Evolutionary conservation across 2,888 invertebrate species (phyloP), one percentile per base, ranked within the genome.

Genomic region (Galerucella pusilla): DNA sequence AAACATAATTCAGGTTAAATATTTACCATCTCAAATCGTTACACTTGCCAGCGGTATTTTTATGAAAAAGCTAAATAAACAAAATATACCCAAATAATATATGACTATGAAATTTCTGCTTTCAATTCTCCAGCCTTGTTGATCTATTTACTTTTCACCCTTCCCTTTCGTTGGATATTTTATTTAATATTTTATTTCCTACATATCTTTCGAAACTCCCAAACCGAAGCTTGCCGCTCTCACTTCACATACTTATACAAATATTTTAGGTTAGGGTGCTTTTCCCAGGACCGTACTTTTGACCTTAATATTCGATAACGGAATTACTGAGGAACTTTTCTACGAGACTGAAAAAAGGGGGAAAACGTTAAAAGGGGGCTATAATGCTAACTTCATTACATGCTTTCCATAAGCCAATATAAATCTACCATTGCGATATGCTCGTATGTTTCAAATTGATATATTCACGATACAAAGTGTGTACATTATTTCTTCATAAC

Each of bases 131-230:
- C 57, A 59, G 6, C 59, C 52, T 65, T 71, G 64, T 65, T 65
- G 64, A 65, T 71, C 65, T 71, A 71, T 71, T 71, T 71, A 71
- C 64, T 69, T 71, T 61, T 71, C 61, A 67, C 67, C 67, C 61
- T 69, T 72, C 75, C 35, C 73, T 66, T 67, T 49, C 20, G 65
- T 59, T 57, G 73, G 69, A 73, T 75, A 75, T 75, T 75, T 75
- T 75, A 75, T 75, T 75, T 70, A 65, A 75, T 75, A 70, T 75
- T 73, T 75, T 70, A 75, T 75, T 70, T 75, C 73, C 75, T 73
- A 28, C 64, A 45, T 61, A 60, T 64, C 54, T 64, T 69, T 67
- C 73, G 54, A 14, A 25, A 57, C 20, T 49, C 52, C 57, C 71
- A 49, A 68, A 69, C 61, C 61, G 25, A 75, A 71, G 71, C 68